A percentile compares a stretch with the other conserved stretches of the same genome.
These are phyloP conservation scores for Bombus polaris DNA, from an alignment of 1,140 invertebrate species.

Conservation along the genomic window DNA sequence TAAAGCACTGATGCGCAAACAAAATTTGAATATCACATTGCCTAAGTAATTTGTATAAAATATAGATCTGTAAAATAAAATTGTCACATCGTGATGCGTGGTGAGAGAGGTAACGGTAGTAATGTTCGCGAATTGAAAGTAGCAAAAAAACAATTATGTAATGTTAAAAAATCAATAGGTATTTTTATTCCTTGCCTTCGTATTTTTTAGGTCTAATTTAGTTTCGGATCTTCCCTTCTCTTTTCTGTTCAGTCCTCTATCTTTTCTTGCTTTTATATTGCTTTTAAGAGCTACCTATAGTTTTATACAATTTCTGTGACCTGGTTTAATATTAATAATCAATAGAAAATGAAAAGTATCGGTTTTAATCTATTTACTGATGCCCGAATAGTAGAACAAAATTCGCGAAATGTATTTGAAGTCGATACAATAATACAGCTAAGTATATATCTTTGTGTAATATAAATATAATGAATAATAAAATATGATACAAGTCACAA, in stretches of 20 bases:
- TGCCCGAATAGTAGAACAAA: conserved; percentile 62
- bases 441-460: conserved; percentile 79
- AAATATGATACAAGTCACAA: conserved; percentile 69
- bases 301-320: conserved; percentile 72
- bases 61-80: conserved; percentile 70
- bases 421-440: conserved; percentile 73
- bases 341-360: conserved; percentile 60
- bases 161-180: conserved; percentile 48
- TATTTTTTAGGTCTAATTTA: conserved; percentile 52
- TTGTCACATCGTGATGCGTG: conserved; percentile 50
- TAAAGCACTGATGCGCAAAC: conserved; percentile 44
- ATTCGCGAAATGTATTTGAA: conserved; percentile 72
- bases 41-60: conserved; percentile 74
- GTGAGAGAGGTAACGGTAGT: conserved; percentile 29
- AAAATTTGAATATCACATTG: conserved; percentile 66
- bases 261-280: conserved; percentile 18
- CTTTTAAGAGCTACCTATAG: conserved; percentile 42
- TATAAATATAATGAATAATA: conserved; percentile 78
- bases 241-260: conserved; percentile 27
- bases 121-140: conserved; percentile 36
- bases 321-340: conserved; percentile 73
- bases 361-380: conserved; percentile 73
- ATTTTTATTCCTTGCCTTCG: conserved; percentile 56
- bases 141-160: conserved; percentile 44
- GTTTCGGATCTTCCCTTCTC: conserved; percentile 44